These are phyloP conservation scores for Gisinianus flammeolus DNA, from an alignment of 2,888 invertebrate genomes.

Conservation along the genomic window DNA sequence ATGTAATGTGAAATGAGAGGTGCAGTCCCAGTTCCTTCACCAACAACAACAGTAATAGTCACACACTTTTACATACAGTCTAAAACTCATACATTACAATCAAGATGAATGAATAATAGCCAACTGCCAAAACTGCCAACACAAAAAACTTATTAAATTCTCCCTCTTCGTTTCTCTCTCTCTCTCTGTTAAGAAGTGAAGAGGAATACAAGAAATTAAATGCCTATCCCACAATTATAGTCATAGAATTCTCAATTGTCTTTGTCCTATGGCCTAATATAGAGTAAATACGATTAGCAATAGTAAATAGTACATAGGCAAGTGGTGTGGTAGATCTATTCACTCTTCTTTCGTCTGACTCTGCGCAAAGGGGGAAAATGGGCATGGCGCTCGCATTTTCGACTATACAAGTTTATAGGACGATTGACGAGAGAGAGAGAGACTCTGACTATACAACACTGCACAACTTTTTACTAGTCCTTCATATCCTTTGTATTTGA, in stretches of 20 bases:
- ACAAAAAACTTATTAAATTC: constrained; percentile 7
- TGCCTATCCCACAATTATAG: not conserved
- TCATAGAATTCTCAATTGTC: not conserved
- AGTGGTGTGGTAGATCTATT: too few species aligned
- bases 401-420: not conserved
- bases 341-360: not conserved
- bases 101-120: constrained; percentile 30
- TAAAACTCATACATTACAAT: constrained; percentile 20
- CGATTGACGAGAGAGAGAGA: not conserved
- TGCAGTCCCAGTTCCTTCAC: constrained; percentile 18
- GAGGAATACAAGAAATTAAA: constrained; percentile 4
- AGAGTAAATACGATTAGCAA: not conserved
- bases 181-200: not conserved
- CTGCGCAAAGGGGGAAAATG: not conserved
- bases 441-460: too few species aligned
- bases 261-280: constrained; percentile 3
- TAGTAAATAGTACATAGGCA: not conserved
- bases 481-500: too few species aligned
- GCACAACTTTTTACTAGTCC: too few species aligned
- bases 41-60: not conserved
- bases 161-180: too few species aligned
- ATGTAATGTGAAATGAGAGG: constrained; percentile 1
- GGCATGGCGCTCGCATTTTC: constrained; percentile 24
- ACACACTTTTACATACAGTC: not conserved
- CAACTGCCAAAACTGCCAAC: constrained; percentile 26